Base-by-base conservation (phyloP, 2,113 vertebrate genomes). In the Labrus mixtus region DNA sequence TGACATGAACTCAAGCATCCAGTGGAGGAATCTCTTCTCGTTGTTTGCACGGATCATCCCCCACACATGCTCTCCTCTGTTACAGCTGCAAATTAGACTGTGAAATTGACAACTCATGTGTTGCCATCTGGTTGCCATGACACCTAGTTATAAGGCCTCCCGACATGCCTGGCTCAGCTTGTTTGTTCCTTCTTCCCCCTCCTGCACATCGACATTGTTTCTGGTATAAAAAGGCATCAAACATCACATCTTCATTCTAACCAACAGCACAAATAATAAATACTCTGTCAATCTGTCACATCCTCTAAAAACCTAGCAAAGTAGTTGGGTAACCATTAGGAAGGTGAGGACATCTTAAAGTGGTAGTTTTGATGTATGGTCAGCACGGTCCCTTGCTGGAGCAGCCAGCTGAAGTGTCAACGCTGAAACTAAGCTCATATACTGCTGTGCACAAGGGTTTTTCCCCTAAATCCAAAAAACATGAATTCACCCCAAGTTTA, bases 71-170 rank as follows among this genome's bases (percentile, higher is more conserved):
- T 48, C 73, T 58, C 76, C 70, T 83, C 75, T 73, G 76, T 90
- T 85, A 84, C 88, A 89, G 83, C 77, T 70, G 92, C 90, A 94
- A 91, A 93, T 93, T 88, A 91, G 88, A 91, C 85, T 93, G 91
- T 92, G 92, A 94, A 93, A 93, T 89, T 87, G 84, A 90, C 89
- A 93, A 79, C 76, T 90, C 76, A 69, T 82, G 89, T 92, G 90
- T 91, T 81, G 85, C 89, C 81, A 87, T 92, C 68, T 82, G 77
- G 91, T 93, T 93, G 90, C 90, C 87, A 94, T 93, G 92, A 88
- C 91, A 88, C 77, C 88, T 68, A 33, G 82, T 88, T 87, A 93
- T 91, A 86, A 86, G 72, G 63, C 68, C 71, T 79, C 75, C 51
- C 78, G 81, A 89, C 63, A 64, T 74, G 69, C 72, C 59, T 64